These are phyloP conservation scores for Ceuthmochares aereus DNA, from an alignment of 2,113 vertebrate species.

Conservation along the genomic window DNA sequence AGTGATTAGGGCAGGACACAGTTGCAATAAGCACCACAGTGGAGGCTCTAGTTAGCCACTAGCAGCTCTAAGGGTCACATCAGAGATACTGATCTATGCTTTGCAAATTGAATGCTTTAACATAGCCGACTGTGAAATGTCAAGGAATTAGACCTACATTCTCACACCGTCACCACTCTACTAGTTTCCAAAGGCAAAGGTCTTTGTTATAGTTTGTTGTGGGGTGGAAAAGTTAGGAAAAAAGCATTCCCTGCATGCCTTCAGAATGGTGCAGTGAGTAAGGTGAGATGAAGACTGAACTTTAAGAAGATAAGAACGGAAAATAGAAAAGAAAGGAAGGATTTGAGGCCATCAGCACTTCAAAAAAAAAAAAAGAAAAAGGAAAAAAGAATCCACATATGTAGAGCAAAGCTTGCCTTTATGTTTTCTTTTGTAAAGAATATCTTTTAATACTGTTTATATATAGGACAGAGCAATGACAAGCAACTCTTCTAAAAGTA, in stretches of 20 bases:
- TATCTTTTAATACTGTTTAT: neutral
- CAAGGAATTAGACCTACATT: neutral
- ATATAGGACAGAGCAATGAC: neutral
- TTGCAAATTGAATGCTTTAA: neutral
- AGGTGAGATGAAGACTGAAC: neutral
- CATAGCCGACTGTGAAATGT: neutral
- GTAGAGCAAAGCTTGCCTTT: neutral
- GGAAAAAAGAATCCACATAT: neutral
- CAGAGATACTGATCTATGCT: neutral
- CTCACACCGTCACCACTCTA: neutral
- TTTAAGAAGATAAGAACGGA: neutral
- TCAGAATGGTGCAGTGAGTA: neutral
- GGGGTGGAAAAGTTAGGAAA: neutral
- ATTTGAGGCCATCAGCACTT: neutral
- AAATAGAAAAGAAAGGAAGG: neutral
- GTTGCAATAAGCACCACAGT: neutral
- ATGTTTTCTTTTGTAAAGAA: neutral
- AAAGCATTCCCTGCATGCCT: neutral
- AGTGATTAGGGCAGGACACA: neutral
- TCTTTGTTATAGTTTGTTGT: neutral
- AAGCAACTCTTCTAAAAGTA: neutral
- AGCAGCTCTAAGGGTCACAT: neutral
- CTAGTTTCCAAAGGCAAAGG: neutral
- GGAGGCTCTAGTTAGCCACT: neutral
- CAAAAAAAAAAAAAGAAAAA: neutral